Evolutionary conservation across 2,888 invertebrate species (phyloP).

Genomic region (Sepioteuthis lessoniana): DNA sequence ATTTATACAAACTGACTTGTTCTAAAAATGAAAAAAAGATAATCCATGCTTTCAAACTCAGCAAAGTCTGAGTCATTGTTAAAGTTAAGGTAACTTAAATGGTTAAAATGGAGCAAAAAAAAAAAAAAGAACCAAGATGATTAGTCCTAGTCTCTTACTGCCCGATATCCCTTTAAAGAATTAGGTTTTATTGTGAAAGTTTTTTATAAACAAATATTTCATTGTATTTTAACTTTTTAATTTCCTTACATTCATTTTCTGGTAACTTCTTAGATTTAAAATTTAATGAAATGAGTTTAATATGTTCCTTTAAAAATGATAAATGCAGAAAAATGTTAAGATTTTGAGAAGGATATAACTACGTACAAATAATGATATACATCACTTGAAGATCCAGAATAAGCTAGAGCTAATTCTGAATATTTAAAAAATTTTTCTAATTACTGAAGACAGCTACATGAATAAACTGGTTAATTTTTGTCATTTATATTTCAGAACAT

Average conservation of each 20-base stretch:
- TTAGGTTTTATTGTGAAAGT: neutral
- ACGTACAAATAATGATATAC: neutral
- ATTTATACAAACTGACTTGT: neutral
- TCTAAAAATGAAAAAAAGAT: neutral
- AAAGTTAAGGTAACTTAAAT: neutral
- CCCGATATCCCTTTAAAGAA: neutral
- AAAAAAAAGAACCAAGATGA: neutral
- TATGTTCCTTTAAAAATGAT: neutral
- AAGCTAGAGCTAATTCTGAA: neutral
- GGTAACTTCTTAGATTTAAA: no score
- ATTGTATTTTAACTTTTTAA: no score
- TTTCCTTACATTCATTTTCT: no score
- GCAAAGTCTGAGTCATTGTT: neutral
- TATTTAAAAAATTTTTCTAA: neutral
- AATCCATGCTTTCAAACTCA: neutral
- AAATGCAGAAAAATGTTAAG: neutral
- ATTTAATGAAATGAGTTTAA: no score
- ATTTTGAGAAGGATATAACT: neutral
- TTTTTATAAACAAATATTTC: neutral
- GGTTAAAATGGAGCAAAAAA: neutral
- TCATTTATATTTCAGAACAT: neutral
- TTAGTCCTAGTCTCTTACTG: neutral
- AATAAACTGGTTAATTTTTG: neutral
- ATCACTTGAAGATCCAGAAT: neutral
- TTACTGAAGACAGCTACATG: neutral